Evolutionary conservation across 2,113 vertebrate species (phyloP).

Genomic region (Elephantulus edwardii): DNA sequence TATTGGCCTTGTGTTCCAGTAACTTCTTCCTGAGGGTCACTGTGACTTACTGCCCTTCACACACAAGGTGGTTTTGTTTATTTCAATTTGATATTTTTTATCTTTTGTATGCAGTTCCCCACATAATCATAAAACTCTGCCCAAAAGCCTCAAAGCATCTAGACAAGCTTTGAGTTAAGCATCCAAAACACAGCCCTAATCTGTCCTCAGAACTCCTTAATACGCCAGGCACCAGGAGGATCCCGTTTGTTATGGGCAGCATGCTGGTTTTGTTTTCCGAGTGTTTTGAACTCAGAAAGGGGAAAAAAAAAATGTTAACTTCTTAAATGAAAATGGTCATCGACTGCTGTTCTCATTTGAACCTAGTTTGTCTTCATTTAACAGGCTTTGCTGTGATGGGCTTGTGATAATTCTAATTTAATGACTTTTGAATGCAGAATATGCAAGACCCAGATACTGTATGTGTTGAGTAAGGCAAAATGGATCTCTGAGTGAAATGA

Average conservation of each 20-base stretch:
- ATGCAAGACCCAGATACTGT: not conserved
- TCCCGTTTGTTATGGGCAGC: not conserved
- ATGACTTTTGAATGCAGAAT: not conserved
- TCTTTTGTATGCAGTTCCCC: slow-evolving; percentile 40
- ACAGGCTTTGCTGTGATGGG: not conserved
- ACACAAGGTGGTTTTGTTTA: slow-evolving; percentile 61
- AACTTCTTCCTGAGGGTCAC: not conserved
- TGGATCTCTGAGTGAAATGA: not conserved
- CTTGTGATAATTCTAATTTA: slow-evolving; percentile 38
- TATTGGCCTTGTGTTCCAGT: not conserved
- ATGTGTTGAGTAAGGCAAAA: slow-evolving; percentile 21
- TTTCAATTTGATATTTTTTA: slow-evolving; percentile 20
- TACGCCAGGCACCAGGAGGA: slow-evolving; percentile 4
- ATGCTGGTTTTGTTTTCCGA: slow-evolving; percentile 73
- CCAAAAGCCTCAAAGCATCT: slow-evolving; percentile 68
- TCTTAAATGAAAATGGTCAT: slow-evolving; percentile 57
- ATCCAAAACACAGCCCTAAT: slow-evolving; percentile 60
- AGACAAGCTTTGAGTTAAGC: slow-evolving; percentile 74
- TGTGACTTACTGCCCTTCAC: not conserved
- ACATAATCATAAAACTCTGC: slow-evolving; percentile 63
- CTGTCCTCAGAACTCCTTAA: slow-evolving; percentile 62
- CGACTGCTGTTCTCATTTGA: slow-evolving; percentile 46
- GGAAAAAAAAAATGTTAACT: slow-evolving; percentile 30
- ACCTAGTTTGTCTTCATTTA: slow-evolving; percentile 57
- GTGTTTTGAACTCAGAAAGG: slow-evolving; percentile 37